Base-by-base conservation (phyloP, 2,113 vertebrate genomes). In the Gymnocephalus cernua region DNA sequence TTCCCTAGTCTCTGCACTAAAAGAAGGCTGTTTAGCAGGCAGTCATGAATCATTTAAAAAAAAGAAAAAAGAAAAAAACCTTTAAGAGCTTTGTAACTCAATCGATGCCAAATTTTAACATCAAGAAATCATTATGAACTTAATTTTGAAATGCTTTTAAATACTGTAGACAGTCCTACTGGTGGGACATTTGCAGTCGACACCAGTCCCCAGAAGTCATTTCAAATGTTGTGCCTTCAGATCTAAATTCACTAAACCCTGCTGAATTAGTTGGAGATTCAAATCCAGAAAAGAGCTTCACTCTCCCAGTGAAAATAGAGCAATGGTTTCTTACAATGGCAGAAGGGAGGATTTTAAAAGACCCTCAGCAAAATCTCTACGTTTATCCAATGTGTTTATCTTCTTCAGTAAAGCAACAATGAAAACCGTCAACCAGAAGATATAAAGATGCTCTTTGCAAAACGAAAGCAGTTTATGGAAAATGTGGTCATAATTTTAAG, bases 381-480 rank as follows among this genome's bases (percentile, higher is more conserved):
- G 63, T 77, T 74, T 77, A 65, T 58, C 51, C 35, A 68, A 16
- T 0, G 47, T 64, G 41, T 84, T 74, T 74, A 72, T 59, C 63
- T 61, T 61, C n/a, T n/a, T 50, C 47, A 16, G 54, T n/a, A 64
- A 57, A 74, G 44, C 38, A 76, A 65, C 80, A 53, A 76, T 4
- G 3, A 51, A 80, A 59, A 59, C 61, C 73, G 41, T 72, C 48
- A 62, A 27, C 53, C 47, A 85, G n/a, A 75, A 69, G 50, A 72
- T 75, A 76, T 80, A 59, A 67, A 66, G 86, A 77, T 61, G 70
- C 73, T 51, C n/a, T 61, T 59, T 50, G 56, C 2, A 0, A 78
- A 70, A 82, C n/a, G 44, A 25, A 74, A 65, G 70, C 41, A 27
- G 74, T 82, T 82, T 56, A 77, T 82, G 77, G 57, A 69, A 87